phyloP scores from a whole-genome alignment of 92 coral and sea anemone species.

The Actinernus sp. region DNA sequence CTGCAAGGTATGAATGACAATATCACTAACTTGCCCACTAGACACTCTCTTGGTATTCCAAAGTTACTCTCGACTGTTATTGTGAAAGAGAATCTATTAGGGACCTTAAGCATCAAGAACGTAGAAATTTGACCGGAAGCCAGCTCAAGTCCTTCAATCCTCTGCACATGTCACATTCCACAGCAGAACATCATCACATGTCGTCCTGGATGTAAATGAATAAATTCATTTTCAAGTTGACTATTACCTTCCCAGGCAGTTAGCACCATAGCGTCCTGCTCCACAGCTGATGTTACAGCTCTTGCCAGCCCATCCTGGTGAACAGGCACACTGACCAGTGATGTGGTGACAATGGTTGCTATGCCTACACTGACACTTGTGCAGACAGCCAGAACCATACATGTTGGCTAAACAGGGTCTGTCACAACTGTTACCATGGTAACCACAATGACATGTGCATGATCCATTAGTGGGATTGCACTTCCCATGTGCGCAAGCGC shows the following conservation, averaged over 20 bases:
- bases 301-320: slow-evolving; percentile 80
- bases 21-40: no score
- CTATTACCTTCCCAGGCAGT: slow-evolving; percentile 67
- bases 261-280: slow-evolving; percentile 59
- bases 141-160: no score
- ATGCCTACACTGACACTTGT: slow-evolving; percentile 70
- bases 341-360: slow-evolving; percentile 58
- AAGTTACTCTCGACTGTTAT: no score
- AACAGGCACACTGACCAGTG: slow-evolving; percentile 81
- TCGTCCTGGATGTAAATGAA: no score
- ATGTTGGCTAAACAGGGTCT: slow-evolving; percentile 60
- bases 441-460: slow-evolving; percentile 81
- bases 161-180: no score
- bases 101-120: no score
- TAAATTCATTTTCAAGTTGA: no score
- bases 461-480: slow-evolving; percentile 68
- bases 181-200: no score
- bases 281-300: slow-evolving; percentile 57
- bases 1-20: no score
- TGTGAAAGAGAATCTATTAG: no score
- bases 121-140: no score
- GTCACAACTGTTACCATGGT: slow-evolving; percentile 78
- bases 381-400: slow-evolving; percentile 67
- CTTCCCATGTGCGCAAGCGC: slow-evolving; percentile 62
- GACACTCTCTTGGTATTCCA: no score